Conservation (phyloP, 1,140 invertebrate genomes). For the Acromyrmex echinatior region DNA sequence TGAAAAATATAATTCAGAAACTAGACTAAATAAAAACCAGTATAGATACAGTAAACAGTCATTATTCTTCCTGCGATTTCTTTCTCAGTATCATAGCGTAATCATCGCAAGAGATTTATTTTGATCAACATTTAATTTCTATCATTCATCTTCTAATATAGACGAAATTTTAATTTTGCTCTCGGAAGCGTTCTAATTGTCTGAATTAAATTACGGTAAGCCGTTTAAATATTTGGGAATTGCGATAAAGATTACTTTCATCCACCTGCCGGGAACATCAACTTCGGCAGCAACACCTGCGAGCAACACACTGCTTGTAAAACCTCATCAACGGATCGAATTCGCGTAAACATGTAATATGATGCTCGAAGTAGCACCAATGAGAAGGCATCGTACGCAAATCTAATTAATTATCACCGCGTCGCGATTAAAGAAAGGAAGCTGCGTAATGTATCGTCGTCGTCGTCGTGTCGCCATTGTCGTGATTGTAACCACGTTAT, state of each 20-base stretch:
- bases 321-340: neutral
- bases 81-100: neutral
- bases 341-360: neutral
- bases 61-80: neutral
- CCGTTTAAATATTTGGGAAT: constrained; percentile 25
- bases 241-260: constrained; percentile 26
- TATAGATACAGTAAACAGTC: neutral
- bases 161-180: neutral
- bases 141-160: neutral
- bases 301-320: neutral
- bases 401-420: constrained; percentile 44
- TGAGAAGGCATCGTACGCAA: constrained; percentile 15
- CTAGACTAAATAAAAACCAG: neutral
- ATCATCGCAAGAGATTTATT: neutral
- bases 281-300: constrained; percentile 47
- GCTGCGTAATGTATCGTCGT: constrained; percentile 39
- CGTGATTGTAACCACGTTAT: constrained; percentile 4
- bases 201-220: constrained; percentile 18
- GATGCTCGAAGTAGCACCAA: constrained; percentile 18
- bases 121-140: neutral
- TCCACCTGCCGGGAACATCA: constrained; percentile 49
- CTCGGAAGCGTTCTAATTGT: neutral
- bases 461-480: neutral
- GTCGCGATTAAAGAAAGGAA: constrained; percentile 46
- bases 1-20: neutral